Evolutionary conservation across 2,113 vertebrate species (phyloP).

Genomic region (Varanus salvator): DNA sequence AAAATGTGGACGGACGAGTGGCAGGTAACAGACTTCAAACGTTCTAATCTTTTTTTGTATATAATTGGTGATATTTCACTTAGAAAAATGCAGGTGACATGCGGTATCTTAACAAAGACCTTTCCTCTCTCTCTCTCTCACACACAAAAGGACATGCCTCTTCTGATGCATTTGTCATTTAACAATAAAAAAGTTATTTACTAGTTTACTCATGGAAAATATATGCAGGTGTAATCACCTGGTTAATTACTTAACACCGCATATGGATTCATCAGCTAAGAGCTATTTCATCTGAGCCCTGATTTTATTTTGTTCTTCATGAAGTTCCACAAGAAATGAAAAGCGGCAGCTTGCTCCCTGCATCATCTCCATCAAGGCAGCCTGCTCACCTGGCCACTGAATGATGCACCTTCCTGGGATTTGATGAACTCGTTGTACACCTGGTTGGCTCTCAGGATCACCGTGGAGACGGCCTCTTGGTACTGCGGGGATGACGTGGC

Average conservation of each 20-base stretch:
- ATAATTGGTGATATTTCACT: too few species aligned
- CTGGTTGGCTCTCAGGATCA: constrained; percentile 94
- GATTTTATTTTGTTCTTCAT: background rate
- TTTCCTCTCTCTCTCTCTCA: background rate
- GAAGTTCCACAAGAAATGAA: constrained; percentile 43
- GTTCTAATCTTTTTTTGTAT: too few species aligned
- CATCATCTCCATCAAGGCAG: background rate
- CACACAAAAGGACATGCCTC: too few species aligned
- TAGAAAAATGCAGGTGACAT: background rate
- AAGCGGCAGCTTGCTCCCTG: constrained; percentile 37
- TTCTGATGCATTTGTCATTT: background rate
- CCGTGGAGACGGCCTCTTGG: constrained; percentile 92
- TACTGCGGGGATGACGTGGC: constrained; percentile 96
- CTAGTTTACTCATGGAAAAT: background rate
- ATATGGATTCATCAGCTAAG: background rate
- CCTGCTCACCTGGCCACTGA: constrained; percentile 90
- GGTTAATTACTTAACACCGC: background rate
- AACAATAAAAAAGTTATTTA: constrained; percentile 22
- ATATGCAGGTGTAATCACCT: background rate
- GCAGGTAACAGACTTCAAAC: too few species aligned
- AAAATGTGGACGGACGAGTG: too few species aligned
- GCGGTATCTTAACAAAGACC: too few species aligned
- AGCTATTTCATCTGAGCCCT: background rate
- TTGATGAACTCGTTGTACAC: constrained; percentile 92
- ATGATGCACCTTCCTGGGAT: constrained; percentile 88